These are phyloP conservation scores for Phrynocephalus vlangalii DNA, from an alignment of 2,797 vertebrate species.

Conservation along the genomic window DNA sequence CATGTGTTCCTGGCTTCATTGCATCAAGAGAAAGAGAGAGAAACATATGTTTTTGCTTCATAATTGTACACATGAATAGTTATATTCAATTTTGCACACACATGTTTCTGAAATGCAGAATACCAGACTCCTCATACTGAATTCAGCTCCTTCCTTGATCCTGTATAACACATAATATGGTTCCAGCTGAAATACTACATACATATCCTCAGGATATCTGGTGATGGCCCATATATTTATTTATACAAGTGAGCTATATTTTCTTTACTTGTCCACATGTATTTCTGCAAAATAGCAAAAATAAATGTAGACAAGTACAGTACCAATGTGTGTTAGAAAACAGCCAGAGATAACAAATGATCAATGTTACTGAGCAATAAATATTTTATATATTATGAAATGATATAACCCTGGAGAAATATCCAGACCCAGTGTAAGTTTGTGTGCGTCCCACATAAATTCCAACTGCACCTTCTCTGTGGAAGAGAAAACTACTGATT, in stretches of 20 bases:
- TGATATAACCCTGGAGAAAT: too few relatives aligned
- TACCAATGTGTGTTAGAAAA: too few relatives aligned
- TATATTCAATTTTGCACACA: constrained; percentile 27
- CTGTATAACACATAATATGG: constrained; percentile 1
- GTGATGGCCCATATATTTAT: constrained; percentile 7
- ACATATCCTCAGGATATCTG: neutral
- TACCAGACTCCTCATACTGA: constrained; percentile 33
- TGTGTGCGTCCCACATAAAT: too few relatives aligned
- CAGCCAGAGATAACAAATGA: too few relatives aligned
- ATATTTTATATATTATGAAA: too few relatives aligned
- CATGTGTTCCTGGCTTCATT: too few relatives aligned
- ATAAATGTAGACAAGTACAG: too few relatives aligned
- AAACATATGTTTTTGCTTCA: neutral
- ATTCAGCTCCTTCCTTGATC: constrained; percentile 23
- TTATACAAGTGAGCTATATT: constrained; percentile 17
- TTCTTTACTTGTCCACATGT: constrained; percentile 8
- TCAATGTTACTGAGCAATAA: too few relatives aligned
- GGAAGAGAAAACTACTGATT: too few relatives aligned
- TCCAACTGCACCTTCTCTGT: too few relatives aligned
- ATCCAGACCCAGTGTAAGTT: too few relatives aligned
- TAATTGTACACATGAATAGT: neutral
- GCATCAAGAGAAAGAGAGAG: neutral
- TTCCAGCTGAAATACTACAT: constrained; percentile 6
- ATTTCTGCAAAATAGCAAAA: too few relatives aligned
- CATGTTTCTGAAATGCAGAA: constrained; percentile 31